Evolutionary conservation across 1,140 invertebrate species (phyloP).

Genomic region (Sitobion miscanthi): DNA sequence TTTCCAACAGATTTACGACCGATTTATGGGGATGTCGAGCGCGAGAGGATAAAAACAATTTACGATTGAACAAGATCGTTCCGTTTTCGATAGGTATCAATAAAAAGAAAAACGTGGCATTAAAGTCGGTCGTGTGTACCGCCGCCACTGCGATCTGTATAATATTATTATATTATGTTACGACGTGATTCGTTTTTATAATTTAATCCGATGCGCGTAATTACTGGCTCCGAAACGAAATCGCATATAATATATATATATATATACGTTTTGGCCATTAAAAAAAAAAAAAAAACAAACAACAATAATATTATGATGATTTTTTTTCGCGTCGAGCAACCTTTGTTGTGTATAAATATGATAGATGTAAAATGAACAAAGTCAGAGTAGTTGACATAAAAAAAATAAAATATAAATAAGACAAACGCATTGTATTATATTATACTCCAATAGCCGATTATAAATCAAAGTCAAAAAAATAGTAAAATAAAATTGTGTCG

Average conservation of each 20-base stretch:
- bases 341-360: too few relatives aligned
- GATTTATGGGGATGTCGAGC: slow-evolving; percentile 34
- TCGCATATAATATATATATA: too few relatives aligned
- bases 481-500: too few relatives aligned
- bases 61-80: slow-evolving; percentile 41
- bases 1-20: slow-evolving; percentile 39
- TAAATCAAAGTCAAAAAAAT: too few relatives aligned
- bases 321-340: too few relatives aligned
- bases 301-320: not conserved
- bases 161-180: not conserved
- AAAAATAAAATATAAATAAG: too few relatives aligned
- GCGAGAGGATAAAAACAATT: slow-evolving; percentile 42
- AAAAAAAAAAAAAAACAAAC: not conserved
- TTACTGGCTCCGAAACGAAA: not conserved
- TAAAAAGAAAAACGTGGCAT: slow-evolving; percentile 11
- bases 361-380: too few relatives aligned
- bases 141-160: not conserved
- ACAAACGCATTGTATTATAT: too few relatives aligned
- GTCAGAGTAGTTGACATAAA: too few relatives aligned
- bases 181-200: slow-evolving; percentile 31
- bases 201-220: not conserved
- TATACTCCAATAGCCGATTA: too few relatives aligned
- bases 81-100: slow-evolving; percentile 41
- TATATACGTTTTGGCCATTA: not conserved
- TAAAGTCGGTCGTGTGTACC: not conserved